Base-by-base conservation (phyloP, 2,888 invertebrate species). In the Drosophila sordidula region DNA sequence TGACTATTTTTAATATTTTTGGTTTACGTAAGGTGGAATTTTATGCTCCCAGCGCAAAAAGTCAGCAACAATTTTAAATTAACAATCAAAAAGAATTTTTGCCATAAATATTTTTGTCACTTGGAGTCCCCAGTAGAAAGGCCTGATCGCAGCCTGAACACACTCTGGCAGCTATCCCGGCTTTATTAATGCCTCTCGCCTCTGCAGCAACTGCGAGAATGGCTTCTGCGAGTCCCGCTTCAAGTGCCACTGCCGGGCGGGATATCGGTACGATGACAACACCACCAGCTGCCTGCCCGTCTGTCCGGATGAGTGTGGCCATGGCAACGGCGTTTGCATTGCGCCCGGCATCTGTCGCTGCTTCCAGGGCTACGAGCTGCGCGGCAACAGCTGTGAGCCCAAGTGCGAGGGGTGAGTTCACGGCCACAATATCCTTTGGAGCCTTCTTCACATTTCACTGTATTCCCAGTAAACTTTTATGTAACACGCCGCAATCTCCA, bases 301-400 rank as follows among this genome's bases (percentile, higher is more conserved):
- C 9, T 92, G 92, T 59, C 70, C 58, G 3, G 89, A 89, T 11
- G 72, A 87, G 18, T 92, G 91, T 52, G 82, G 86, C 0, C 93
- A 94, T 65, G 81, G 86, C 2, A 94, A 94, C 72, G 95, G 95
- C 4, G 93, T 93, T 14, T 95, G 95, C 85, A 93, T 93, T 4
- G 93, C 93, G 0, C 94, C 95, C 0, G 94, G 94, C 47, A 90
- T 93, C 1, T 95, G 95, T 86, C 92, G 91, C 39, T 95, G 95
- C 79, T 92, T 92, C n/a, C 89, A 92, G 12, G 95, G 95, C 0
- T 95, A 93, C 77, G 90, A 91, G 14, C 90, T 92, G 49, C 64
- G 59, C 2, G 88, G 72, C 18, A 71, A 69, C 38, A 81, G 75
- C 26, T 93, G 93, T 67, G 74, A 78, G 38, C 92, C 92, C 0